Percentiles rank a stretch among this genome's conserved stretches.
Conservation (phyloP, 2,113 vertebrate species). For the Platichthys flesus region DNA sequence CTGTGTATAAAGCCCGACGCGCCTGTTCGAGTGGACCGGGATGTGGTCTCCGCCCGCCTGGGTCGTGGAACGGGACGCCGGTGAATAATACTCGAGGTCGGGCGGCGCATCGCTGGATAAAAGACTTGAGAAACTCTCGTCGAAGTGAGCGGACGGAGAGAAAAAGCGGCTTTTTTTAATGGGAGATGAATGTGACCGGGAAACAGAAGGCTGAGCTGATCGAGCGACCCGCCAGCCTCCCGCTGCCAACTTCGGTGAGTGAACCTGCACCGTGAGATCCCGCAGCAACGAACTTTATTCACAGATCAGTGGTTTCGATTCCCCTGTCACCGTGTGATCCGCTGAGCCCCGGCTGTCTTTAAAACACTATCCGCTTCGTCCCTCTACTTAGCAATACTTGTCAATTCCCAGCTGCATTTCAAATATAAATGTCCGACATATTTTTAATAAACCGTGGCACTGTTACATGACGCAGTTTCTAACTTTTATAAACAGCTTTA, state of each 20-base stretch:
- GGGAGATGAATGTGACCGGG: conserved; percentile 90
- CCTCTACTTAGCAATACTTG: neutral
- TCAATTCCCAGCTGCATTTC: neutral
- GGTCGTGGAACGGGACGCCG: conserved; percentile 38
- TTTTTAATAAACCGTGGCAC: neutral
- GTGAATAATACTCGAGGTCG: conserved; percentile 43
- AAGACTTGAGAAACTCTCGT: conserved; percentile 80
- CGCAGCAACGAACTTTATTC: neutral
- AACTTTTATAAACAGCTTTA: neutral
- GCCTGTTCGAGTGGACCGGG: too few relatives aligned
- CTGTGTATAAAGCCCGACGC: too few relatives aligned
- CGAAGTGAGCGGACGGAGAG: conserved; percentile 77
- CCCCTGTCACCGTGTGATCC: neutral
- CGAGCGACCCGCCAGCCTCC: conserved; percentile 87
- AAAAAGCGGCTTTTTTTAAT: conserved; percentile 65
- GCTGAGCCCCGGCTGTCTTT: neutral
- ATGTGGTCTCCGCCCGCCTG: conserved; percentile 42
- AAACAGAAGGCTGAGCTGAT: conserved; percentile 83
- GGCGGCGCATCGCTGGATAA: conserved; percentile 56
- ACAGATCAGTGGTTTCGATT: neutral
- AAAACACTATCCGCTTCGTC: neutral
- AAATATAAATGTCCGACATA: neutral
- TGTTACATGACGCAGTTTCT: neutral
- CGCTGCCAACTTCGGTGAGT: conserved; percentile 89
- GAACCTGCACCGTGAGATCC: neutral